Evolutionary conservation across 2,113 vertebrate species (phyloP), one percentile per base, ranked within the genome.

Genomic region (Mandrillus leucophaeus): DNA sequence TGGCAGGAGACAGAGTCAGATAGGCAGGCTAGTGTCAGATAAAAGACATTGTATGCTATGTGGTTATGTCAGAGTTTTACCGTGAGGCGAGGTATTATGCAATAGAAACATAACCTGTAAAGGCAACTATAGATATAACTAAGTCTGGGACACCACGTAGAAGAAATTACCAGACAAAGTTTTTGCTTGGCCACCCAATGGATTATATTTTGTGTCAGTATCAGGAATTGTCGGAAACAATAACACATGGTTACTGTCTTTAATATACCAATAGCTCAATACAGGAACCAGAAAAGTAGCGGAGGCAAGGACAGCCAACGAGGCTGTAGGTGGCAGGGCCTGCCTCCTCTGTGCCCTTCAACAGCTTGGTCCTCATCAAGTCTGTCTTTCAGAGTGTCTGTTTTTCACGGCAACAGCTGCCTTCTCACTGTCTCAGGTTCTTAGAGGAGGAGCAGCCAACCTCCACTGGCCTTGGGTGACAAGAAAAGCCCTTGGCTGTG

Each of bases 291-390:
- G 0, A 98, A 98, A 95, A 97, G 73, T 43, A 73, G 93, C 1
- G 98, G 98, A 50, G 90, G 95, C 48, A 99, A 99, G 97, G 99
- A 99, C 79, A 98, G 93, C 88, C 95, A 85, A 98, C 79, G 4
- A 18, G 83, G 48, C 64, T 79, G 45, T 80, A 0, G 45, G 45
- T 9, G 43, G n/a, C 22, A 8, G 76, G 32, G 16, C 27, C 84
- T n/a, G 52, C 85, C 78, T 79, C 48, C 52, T 14, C 68, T 3
- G 32, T 7, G 12, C 1, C 66, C 38, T 79, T 20, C 38, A 16
- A 9, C 0, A 22, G 43, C 64, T 18, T 23, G 14, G 57, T 27
- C 64, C 95, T 81, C 40, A 30, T 40, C 70, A 75, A 35, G 64
- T 32, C 86, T 82, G 25, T 57, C 27, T 96, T 96, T 35, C 98